phyloP scores from a whole-genome alignment of 2,797 vertebrate genomes.

The Merluccius polli region DNA sequence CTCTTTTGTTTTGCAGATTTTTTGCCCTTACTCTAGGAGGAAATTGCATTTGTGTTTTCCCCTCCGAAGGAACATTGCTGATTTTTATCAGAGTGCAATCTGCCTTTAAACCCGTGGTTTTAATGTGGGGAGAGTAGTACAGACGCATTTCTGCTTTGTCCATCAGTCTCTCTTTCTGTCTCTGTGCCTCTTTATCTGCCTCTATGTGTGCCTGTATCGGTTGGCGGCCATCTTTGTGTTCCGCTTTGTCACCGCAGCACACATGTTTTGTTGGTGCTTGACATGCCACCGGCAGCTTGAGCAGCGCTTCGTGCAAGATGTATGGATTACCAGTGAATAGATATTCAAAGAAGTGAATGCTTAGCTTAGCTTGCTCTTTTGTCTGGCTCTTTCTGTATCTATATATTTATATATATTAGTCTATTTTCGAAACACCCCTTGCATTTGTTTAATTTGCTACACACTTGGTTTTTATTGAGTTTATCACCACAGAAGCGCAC shows the following conservation, averaged over 20 bases:
- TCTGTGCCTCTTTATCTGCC: neutral
- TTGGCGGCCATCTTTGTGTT: neutral
- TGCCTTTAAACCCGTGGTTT: conserved; percentile 25
- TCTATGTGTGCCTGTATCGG: neutral
- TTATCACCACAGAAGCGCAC: neutral
- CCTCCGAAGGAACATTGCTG: conserved; percentile 29
- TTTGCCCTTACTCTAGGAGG: conserved; percentile 20
- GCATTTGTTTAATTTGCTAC: neutral
- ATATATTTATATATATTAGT: neutral
- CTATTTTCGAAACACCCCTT: neutral
- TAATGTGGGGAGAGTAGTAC: conserved; percentile 13
- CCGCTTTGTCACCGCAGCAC: neutral
- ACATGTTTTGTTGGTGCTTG: neutral
- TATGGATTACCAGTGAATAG: neutral
- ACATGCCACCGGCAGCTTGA: neutral
- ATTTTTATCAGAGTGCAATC: conserved; percentile 36
- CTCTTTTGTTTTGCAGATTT: conserved; percentile 5
- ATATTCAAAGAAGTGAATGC: neutral
- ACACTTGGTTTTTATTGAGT: neutral
- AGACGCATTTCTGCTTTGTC: conserved; percentile 14
- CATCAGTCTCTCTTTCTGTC: neutral
- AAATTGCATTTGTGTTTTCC: conserved; percentile 41
- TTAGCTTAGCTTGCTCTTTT: neutral
- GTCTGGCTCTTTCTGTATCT: neutral
- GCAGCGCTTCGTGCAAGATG: neutral